Evolutionary conservation across 2,113 vertebrate genomes (phyloP).

Genomic region (Lophotis ruficrista): DNA sequence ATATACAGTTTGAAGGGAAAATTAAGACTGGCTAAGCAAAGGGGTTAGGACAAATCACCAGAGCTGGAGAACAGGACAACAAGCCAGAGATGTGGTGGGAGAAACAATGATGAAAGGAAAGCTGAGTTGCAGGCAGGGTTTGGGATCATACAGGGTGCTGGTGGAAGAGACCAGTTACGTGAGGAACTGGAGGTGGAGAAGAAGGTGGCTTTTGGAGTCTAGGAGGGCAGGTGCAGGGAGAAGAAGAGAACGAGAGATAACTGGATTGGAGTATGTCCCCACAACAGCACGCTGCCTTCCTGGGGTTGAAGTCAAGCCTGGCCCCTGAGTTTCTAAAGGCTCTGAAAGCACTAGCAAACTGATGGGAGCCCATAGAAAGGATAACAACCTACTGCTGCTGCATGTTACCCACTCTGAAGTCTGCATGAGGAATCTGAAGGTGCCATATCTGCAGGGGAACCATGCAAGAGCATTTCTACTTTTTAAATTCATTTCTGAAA

Average conservation of each 20-base stretch:
- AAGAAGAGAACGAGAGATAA: background rate
- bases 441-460: background rate
- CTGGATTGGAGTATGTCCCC: background rate
- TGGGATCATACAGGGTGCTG: background rate
- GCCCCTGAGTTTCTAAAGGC: background rate
- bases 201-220: background rate
- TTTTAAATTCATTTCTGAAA: background rate
- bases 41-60: background rate
- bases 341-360: background rate
- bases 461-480: background rate
- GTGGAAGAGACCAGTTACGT: background rate
- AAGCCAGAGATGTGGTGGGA: background rate
- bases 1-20: background rate
- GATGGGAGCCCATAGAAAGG: background rate
- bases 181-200: background rate
- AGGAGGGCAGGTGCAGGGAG: background rate
- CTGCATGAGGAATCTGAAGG: background rate
- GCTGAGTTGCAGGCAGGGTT: background rate
- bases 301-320: background rate
- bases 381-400: background rate
- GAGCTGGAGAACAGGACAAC: background rate
- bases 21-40: background rate
- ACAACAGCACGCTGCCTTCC: background rate
- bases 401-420: background rate
- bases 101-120: background rate